Percentiles rank a stretch among this genome's conserved stretches.
Evolutionary conservation across 2,113 vertebrate species (phyloP).

Genomic region (Gallinago jamesoni): DNA sequence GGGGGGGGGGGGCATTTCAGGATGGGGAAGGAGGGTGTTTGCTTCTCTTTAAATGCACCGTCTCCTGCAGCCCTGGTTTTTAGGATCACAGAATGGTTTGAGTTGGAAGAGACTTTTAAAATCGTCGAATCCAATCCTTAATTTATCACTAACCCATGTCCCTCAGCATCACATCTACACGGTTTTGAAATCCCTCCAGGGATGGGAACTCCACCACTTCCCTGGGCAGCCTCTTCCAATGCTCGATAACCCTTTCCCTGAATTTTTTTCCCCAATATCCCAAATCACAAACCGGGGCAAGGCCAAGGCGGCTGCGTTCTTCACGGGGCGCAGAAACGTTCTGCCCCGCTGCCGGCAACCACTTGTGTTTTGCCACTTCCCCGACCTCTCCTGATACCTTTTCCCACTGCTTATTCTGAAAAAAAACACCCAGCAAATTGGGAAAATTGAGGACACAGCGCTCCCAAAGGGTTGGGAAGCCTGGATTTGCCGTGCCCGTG

Average conservation of each 20-base stretch:
- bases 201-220: background rate
- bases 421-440: background rate
- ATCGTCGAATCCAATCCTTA: background rate
- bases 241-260: background rate
- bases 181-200: background rate
- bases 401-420: background rate
- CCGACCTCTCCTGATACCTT: background rate
- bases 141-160: background rate
- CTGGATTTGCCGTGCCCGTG: background rate
- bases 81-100: background rate
- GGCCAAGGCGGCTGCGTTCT: accelerated
- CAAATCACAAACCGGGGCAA: background rate
- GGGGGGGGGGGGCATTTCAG: no score
- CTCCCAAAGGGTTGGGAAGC: background rate
- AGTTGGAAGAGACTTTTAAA: background rate
- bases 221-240: background rate
- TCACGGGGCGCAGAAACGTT: accelerated
- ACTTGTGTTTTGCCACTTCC: background rate
- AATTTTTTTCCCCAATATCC: background rate
- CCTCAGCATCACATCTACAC: background rate
- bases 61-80: background rate
- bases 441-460: accelerated
- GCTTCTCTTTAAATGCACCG: background rate
- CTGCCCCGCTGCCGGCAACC: background rate
- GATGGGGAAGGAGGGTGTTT: background rate